Percentiles rank a stretch among this genome's conserved stretches.
Evolutionary conservation across 2,113 vertebrate species (phyloP).

Genomic region (Centropus unirufus): DNA sequence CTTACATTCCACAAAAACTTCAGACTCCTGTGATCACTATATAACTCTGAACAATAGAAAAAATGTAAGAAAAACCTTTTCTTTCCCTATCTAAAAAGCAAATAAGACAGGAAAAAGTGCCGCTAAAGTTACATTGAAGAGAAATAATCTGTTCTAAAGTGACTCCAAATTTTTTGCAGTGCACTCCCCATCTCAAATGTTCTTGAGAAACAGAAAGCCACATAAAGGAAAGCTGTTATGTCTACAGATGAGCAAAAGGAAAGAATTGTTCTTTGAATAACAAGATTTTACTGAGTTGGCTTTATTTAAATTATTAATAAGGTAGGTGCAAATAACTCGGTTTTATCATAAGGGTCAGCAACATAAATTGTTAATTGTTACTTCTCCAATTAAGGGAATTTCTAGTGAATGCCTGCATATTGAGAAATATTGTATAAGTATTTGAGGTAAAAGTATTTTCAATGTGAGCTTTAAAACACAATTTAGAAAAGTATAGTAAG

Average conservation of each 20-base stretch:
- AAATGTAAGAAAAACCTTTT: not conserved
- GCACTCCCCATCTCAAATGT: not conserved
- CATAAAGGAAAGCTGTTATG: not conserved
- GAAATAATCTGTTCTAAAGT: not conserved
- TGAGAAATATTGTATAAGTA: not conserved
- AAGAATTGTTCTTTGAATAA: not conserved
- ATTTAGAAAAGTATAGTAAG: not conserved
- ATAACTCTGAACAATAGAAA: not conserved
- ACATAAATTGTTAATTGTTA: not conserved
- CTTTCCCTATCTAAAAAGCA: not conserved
- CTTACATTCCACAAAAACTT: not conserved
- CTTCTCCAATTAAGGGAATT: not conserved
- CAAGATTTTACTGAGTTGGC: not conserved
- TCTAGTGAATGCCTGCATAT: not conserved
- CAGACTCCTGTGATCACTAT: not conserved
- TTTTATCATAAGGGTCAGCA: slow-evolving; percentile 9
- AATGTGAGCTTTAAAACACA: not conserved
- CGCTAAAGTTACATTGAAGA: not conserved
- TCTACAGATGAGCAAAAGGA: not conserved
- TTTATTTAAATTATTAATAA: not conserved
- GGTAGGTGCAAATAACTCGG: not conserved
- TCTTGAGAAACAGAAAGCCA: not conserved
- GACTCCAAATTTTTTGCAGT: not conserved
- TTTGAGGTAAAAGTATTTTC: not conserved
- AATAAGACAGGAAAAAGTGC: not conserved